Evolutionary conservation across 1,140 invertebrate species (phyloP).

Genomic region (Centruroides vittatus): DNA sequence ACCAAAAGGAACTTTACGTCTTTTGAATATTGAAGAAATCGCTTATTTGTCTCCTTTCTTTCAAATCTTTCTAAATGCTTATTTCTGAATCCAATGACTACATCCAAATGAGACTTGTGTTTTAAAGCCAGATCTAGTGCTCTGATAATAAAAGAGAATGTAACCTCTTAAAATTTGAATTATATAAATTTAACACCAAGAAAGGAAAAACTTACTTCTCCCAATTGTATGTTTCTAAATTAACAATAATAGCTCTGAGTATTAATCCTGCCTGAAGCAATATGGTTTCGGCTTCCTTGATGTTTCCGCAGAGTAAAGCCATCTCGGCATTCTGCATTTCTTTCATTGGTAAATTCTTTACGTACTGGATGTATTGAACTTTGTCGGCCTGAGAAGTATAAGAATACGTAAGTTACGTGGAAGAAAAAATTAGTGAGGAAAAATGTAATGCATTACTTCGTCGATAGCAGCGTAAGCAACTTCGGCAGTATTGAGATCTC

Average conservation of each 20-base stretch:
- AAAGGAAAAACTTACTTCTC: constrained; percentile 39
- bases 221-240: constrained; percentile 75
- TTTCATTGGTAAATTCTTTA: constrained; percentile 47
- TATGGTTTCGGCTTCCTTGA: constrained; percentile 64
- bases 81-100: constrained; percentile 56
- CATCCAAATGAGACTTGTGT: constrained; percentile 58
- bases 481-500: constrained; percentile 69
- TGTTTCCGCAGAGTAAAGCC: constrained; percentile 58
- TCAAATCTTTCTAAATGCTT: constrained; percentile 57
- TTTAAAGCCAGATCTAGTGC: constrained; percentile 72
- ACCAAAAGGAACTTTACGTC: constrained; percentile 32
- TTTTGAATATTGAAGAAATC: constrained; percentile 46
- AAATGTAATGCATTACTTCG: constrained; percentile 34
- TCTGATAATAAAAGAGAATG: constrained; percentile 29
- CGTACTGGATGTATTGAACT: constrained; percentile 72
- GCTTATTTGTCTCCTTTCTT: constrained; percentile 56
- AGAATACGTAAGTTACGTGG: not conserved
- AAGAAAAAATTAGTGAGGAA: not conserved
- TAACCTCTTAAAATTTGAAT: not conserved
- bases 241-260: constrained; percentile 59
- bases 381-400: constrained; percentile 50
- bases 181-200: too few relatives aligned
- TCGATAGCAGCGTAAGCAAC: constrained; percentile 84
- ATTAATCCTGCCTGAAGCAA: constrained; percentile 59
- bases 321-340: constrained; percentile 61